phyloP scores from a whole-genome alignment of 1,140 invertebrate species.

The Drosophila truncata region DNA sequence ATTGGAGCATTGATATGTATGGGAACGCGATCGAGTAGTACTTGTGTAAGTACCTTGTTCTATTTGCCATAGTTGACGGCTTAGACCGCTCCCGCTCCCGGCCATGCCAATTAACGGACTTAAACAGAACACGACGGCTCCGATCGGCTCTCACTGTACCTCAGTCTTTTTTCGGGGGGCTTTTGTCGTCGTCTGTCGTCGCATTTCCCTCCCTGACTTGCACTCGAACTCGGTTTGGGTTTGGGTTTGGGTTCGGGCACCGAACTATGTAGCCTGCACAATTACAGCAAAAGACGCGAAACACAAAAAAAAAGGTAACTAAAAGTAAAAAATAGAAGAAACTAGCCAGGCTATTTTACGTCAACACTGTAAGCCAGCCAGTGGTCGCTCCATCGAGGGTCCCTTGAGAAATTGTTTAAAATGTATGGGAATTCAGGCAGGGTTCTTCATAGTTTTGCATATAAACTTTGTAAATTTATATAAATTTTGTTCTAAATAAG shows the following conservation, averaged over 20 bases:
- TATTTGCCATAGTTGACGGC: constrained; percentile 52
- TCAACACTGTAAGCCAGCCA: constrained; percentile 38
- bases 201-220: constrained; percentile 44
- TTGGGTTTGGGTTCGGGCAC: constrained; percentile 10
- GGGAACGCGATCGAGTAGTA: constrained; percentile 32
- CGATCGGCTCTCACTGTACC: constrained; percentile 58
- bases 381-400: constrained; percentile 22
- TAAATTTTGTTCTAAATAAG: too few relatives aligned
- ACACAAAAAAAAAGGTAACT: constrained; percentile 19
- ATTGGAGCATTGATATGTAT: constrained; percentile 37
- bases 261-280: constrained; percentile 48
- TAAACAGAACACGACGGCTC: constrained; percentile 54
- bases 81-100: constrained; percentile 36
- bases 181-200: constrained; percentile 39
- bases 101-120: constrained; percentile 69
- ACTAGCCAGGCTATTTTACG: constrained; percentile 49
- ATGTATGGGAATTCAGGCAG: background rate
- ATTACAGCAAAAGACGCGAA: constrained; percentile 18
- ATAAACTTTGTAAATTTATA: too few relatives aligned
- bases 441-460: too few relatives aligned
- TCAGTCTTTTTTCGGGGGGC: constrained; percentile 54
- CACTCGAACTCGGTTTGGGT: constrained; percentile 28
- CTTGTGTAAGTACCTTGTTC: constrained; percentile 22
- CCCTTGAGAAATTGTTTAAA: background rate
- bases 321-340: constrained; percentile 15